A percentile compares a stretch with the other conserved stretches of the same genome.
phyloP scores from a whole-genome alignment of 2,888 invertebrate species.

The Oithona nana region DNA sequence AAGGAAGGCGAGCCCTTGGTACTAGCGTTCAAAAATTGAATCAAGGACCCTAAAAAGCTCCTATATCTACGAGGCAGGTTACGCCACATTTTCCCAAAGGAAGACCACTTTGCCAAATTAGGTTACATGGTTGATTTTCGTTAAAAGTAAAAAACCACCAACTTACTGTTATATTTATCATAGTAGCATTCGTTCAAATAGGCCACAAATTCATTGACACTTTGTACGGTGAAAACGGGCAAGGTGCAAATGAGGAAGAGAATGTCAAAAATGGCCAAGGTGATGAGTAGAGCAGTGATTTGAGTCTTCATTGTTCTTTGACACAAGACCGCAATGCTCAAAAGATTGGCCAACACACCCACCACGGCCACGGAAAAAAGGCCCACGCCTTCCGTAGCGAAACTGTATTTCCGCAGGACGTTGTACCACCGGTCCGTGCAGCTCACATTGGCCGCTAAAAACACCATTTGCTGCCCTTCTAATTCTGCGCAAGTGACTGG shows the following conservation, averaged over 20 bases:
- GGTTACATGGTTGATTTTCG: no score
- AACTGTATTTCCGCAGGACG: slow-evolving; percentile 3
- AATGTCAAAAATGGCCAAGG: slow-evolving; percentile 12
- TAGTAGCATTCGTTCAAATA: slow-evolving; percentile 9
- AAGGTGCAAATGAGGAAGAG: slow-evolving; percentile 13
- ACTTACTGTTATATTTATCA: no score
- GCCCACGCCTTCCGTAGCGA: slow-evolving; percentile 13
- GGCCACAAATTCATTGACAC: neutral
- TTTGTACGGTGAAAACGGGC: slow-evolving; percentile 9
- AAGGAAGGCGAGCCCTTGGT: no score
- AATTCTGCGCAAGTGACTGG: neutral
- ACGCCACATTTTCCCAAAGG: no score
- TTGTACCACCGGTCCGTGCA: neutral
- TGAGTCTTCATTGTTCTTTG: slow-evolving; percentile 14
- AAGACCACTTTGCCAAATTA: no score
- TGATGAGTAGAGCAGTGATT: slow-evolving; percentile 10
- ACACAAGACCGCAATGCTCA: slow-evolving; percentile 5
- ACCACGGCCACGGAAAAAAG: slow-evolving; percentile 8
- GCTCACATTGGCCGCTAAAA: neutral
- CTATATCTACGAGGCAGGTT: no score
- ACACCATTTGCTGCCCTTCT: neutral
- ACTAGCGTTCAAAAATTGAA: no score
- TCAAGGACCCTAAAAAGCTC: no score
- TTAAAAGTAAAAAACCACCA: no score
- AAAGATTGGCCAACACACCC: slow-evolving; percentile 5